Evolutionary conservation across 2,888 invertebrate species (phyloP).

Genomic region (Diarsia dahlii): DNA sequence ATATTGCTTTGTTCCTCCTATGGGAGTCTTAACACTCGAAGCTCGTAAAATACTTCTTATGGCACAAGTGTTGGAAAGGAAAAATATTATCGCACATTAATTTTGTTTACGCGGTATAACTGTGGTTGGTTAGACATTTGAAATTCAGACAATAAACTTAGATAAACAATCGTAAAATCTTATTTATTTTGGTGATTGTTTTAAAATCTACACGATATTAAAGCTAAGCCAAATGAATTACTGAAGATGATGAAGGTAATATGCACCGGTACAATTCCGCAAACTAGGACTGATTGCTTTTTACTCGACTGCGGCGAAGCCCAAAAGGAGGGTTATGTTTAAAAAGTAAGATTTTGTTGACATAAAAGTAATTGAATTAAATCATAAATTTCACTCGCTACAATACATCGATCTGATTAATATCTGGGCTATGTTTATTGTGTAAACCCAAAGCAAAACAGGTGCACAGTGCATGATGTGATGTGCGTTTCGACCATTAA

Average conservation of each 20-base stretch:
- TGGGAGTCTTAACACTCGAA: conserved; percentile 71
- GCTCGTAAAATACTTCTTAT: conserved; percentile 74
- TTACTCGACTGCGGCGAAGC: too few species aligned
- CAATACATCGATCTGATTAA: too few species aligned
- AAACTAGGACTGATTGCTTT: too few species aligned
- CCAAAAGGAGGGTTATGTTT: too few species aligned
- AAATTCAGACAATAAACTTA: not conserved
- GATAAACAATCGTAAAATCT: not conserved
- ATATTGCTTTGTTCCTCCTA: conserved; percentile 86
- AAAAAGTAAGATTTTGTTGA: too few species aligned
- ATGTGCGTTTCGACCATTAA: not conserved
- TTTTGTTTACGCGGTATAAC: not conserved
- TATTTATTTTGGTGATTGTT: not conserved
- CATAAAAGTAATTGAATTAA: not conserved
- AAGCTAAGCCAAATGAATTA: not conserved
- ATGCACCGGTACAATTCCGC: not conserved
- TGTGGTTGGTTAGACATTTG: not conserved
- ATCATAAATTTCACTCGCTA: not conserved
- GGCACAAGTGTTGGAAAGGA: conserved; percentile 55
- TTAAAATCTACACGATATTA: not conserved
- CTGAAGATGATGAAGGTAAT: not conserved
- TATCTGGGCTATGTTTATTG: too few species aligned
- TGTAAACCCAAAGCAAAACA: not conserved
- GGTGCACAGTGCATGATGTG: not conserved
- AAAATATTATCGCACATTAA: not conserved